Evolutionary conservation across 1,140 invertebrate genomes (phyloP).

Genomic region (Drosophila serrata): DNA sequence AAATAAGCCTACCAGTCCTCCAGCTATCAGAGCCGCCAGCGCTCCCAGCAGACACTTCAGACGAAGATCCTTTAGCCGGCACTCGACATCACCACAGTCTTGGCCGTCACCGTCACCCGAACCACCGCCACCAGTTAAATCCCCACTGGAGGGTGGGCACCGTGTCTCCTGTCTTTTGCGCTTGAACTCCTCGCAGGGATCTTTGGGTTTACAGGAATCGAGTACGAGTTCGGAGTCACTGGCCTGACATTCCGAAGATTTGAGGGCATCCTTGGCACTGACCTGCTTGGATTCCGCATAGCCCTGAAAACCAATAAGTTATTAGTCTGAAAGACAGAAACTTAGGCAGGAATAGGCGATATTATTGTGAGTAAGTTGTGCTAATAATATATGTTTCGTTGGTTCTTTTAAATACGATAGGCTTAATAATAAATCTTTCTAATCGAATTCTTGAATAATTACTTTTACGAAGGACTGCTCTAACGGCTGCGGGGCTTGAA

Average conservation of each 20-base stretch:
- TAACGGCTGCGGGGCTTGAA: constrained; percentile 1
- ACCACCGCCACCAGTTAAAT: constrained; percentile 5
- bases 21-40: constrained; percentile 64
- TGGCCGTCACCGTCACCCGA: not conserved
- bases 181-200: constrained; percentile 63
- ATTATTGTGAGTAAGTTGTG: not conserved
- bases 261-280: constrained; percentile 59
- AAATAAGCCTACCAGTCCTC: constrained; percentile 61
- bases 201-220: constrained; percentile 33
- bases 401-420: not conserved
- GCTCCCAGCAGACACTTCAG: constrained; percentile 56
- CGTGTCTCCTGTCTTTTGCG: constrained; percentile 38
- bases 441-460: not conserved
- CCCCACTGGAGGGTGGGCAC: not conserved
- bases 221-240: not conserved
- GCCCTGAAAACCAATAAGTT: constrained; percentile 13
- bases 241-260: constrained; percentile 53
- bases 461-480: constrained; percentile 47
- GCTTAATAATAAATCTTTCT: too few species aligned
- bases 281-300: constrained; percentile 33
- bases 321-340: not conserved
- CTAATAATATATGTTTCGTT: not conserved
- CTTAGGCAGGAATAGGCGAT: not conserved
- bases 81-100: constrained; percentile 5
- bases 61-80: constrained; percentile 36